Conservation (phyloP, 2,797 vertebrate species). For the Saxicola maurus region DNA sequence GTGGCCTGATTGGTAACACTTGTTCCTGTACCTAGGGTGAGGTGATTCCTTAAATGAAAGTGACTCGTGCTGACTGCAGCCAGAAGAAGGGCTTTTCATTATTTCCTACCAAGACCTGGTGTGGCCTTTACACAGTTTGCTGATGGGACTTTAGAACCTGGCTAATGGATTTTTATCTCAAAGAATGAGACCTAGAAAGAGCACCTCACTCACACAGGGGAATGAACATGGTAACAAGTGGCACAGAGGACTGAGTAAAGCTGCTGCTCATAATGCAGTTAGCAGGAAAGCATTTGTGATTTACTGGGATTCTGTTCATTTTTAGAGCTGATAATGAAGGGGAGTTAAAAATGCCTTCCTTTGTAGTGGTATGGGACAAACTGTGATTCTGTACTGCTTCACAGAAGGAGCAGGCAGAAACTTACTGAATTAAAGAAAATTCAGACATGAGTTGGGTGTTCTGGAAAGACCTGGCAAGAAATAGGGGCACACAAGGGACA, state of each 20-base stretch:
- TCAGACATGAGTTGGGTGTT: neutral
- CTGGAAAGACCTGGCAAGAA: neutral
- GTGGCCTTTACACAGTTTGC: neutral
- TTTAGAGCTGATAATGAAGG: neutral
- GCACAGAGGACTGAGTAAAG: neutral
- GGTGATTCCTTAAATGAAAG: neutral
- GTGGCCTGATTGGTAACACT: neutral
- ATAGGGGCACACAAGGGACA: neutral
- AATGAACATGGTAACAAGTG: rapidly evolving
- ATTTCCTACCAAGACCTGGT: neutral
- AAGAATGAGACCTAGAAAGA: neutral
- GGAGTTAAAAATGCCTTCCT: neutral
- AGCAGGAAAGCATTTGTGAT: neutral
- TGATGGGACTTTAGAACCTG: neutral
- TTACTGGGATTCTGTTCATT: neutral
- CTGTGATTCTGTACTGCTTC: neutral
- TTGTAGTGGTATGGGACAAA: neutral
- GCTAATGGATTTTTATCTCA: neutral
- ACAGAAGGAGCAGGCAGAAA: neutral
- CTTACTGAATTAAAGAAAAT: neutral
- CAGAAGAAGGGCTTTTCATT: neutral
- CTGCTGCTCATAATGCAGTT: neutral
- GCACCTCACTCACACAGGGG: neutral
- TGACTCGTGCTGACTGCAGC: neutral
- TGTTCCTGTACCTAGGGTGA: neutral